Percentiles rank a stretch among this genome's conserved stretches.
phyloP scores from a whole-genome alignment of 2,888 invertebrate genomes.

The Gymnoscelis rufifasciata region DNA sequence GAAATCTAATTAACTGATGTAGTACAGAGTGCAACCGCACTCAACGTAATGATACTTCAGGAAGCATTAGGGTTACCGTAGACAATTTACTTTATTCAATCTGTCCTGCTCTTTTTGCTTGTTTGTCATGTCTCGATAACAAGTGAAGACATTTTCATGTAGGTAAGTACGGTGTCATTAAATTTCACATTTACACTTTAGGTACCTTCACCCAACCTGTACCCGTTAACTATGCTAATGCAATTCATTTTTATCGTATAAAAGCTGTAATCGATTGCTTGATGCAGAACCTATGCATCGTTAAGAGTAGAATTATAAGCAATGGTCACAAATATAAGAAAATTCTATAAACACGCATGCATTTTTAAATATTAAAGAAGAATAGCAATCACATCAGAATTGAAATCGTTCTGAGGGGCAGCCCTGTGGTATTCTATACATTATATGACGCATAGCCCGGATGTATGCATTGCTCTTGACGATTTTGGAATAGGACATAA shows the following conservation, averaged over 20 bases:
- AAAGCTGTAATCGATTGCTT: slow-evolving; percentile 6
- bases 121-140: no score
- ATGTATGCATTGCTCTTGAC: background rate
- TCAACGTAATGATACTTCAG: slow-evolving; percentile 18
- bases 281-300: slow-evolving; percentile 7
- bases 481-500: background rate
- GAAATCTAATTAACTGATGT: slow-evolving; percentile 55
- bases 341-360: background rate
- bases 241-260: slow-evolving; percentile 1
- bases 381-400: background rate
- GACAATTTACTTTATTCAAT: background rate
- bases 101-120: no score
- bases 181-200: no score
- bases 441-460: slow-evolving; percentile 13
- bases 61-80: slow-evolving; percentile 5
- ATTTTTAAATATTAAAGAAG: no score
- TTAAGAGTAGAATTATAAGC: background rate
- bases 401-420: background rate
- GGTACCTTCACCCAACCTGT: no score
- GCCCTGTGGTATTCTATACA: slow-evolving; percentile 1
- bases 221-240: background rate
- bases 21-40: slow-evolving; percentile 38
- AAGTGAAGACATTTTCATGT: no score
- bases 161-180: no score
- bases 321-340: slow-evolving; percentile 2